Evolutionary conservation across 2,113 vertebrate genomes (phyloP), one percentile per base, ranked within the genome.

Genomic region (Pseudopipra pipra): DNA sequence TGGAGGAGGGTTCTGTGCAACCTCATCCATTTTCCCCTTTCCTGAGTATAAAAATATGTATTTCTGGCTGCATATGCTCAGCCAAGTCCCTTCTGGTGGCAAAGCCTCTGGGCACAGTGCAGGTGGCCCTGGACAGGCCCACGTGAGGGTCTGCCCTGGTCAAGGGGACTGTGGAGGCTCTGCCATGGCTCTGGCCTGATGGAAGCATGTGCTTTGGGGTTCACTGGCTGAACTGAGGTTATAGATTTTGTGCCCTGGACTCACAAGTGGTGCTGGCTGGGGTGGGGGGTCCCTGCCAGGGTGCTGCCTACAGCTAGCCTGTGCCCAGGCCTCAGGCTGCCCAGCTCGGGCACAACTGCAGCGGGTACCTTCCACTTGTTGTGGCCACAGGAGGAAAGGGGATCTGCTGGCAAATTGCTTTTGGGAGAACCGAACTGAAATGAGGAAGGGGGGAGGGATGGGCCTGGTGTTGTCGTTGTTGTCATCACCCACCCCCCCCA

Each of bases 1-100:
- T 96, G 90, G 85, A 87, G 96, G 95, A 97, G 95, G 96, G 96
- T 84, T 96, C 86, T 74, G 92, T 89, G 67, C 92, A 97, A 82
- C 89, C 94, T 96, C 56, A 70, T 92, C 90, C 13, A 84, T 93
- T 94, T 93, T 92, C 79, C 68, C 89, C 46, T 78, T 94, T 56
- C 84, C 81, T 1, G 2, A 71, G 28, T 51, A 63, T 55, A 85
- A 84, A 85, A 76, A 63, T 43, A 10, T 0, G 6, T 43, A 27
- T 84, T 92, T 75, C 75, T 86, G 90, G 21, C 63, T 75, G 63
- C 35, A 3, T 5, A 1, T 2, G 47, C 83, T 88, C 37, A 76
- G 54, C 59, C 33, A 41, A 82, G 77, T 65, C 43, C 28, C 43
- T 89, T 51, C 1, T 24, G 27, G 46, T 16, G 73, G 47, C 74